These are phyloP conservation scores for Pomacea maculata DNA, from an alignment of 1,140 invertebrate species.

Conservation along the genomic window DNA sequence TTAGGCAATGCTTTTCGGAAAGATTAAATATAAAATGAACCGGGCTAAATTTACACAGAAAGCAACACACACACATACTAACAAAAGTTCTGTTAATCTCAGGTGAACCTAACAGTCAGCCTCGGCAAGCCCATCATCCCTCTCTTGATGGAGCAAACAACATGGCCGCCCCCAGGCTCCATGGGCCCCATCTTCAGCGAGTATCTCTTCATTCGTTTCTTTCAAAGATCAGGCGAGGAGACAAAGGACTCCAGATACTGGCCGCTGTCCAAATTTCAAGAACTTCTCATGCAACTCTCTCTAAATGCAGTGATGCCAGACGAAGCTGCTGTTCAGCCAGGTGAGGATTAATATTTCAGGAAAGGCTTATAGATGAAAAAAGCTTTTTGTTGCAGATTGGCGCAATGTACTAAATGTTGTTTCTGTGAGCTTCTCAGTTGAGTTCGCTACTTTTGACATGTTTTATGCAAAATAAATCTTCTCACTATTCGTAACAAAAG, in stretches of 20 bases:
- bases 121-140: slow-evolving; percentile 59
- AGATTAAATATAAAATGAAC: no score
- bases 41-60: not conserved
- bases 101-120: slow-evolving; percentile 59
- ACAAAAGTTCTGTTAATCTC: not conserved
- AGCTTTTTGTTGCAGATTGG: not conserved
- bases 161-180: slow-evolving; percentile 58
- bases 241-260: slow-evolving; percentile 47
- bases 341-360: slow-evolving; percentile 12
- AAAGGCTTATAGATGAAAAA: not conserved
- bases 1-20: no score
- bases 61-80: no score
- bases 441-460: no score
- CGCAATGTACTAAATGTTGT: not conserved
- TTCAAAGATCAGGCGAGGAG: slow-evolving; percentile 34
- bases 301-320: slow-evolving; percentile 42
- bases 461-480: not conserved
- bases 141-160: slow-evolving; percentile 56
- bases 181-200: slow-evolving; percentile 64
- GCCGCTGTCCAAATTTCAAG: slow-evolving; percentile 55
- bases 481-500: not conserved
- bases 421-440: not conserved
- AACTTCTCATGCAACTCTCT: slow-evolving; percentile 58
- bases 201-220: slow-evolving; percentile 59
- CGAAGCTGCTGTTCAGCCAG: slow-evolving; percentile 31